Evolutionary conservation across 1,140 invertebrate species (phyloP).

Genomic region (Drosophila orena): DNA sequence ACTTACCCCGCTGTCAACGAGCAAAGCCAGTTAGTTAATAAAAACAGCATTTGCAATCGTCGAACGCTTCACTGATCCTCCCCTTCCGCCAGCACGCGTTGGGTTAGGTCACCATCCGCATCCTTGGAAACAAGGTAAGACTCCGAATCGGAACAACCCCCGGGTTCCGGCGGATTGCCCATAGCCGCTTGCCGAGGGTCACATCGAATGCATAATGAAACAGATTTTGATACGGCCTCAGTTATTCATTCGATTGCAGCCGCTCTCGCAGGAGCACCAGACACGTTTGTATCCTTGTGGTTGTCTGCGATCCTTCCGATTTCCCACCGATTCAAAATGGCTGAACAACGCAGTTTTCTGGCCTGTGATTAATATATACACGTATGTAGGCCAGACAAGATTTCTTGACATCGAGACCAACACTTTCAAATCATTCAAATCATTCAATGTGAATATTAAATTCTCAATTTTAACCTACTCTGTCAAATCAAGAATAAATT

Average conservation of each 20-base stretch:
- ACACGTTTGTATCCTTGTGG: conserved; percentile 68
- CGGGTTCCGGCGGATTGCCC: background rate
- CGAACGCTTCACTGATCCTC: conserved; percentile 50
- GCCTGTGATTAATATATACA: conserved; percentile 6
- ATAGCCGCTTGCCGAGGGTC: conserved; percentile 4
- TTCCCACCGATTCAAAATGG: conserved; percentile 30
- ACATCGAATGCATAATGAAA: conserved; percentile 56
- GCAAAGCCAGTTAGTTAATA: conserved; percentile 65
- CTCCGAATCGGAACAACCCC: conserved; percentile 50
- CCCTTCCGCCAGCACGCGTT: conserved; percentile 32
- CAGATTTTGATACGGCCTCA: conserved; percentile 63
- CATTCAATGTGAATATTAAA: too few relatives aligned
- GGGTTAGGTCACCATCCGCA: conserved; percentile 50
- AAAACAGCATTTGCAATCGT: conserved; percentile 71
- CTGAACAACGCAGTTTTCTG: conserved; percentile 1
- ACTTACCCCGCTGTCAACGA: conserved; percentile 57
- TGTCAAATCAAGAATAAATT: too few relatives aligned
- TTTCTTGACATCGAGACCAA: background rate
- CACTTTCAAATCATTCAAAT: too few relatives aligned
- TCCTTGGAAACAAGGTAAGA: conserved; percentile 10
- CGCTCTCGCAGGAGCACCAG: conserved; percentile 43
- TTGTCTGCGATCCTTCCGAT: conserved; percentile 35
- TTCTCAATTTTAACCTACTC: too few relatives aligned
- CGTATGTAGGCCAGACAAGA: too few relatives aligned
- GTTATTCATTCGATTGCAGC: conserved; percentile 38